A percentile compares a stretch with the other conserved stretches of the same genome.
Evolutionary conservation across 2,797 vertebrate species (phyloP).

Genomic region (Xenopus petersii): DNA sequence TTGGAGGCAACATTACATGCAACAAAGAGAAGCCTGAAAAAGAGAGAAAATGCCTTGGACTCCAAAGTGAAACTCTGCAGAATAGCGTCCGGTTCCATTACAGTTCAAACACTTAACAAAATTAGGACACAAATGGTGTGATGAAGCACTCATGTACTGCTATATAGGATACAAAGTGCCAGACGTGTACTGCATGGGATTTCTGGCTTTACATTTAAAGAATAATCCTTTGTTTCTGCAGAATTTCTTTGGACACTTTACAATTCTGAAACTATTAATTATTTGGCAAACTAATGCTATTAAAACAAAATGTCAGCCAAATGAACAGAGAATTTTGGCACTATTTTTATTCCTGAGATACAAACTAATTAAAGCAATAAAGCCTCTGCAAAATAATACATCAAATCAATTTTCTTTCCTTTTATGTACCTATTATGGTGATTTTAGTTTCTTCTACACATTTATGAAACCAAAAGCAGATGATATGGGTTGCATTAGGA

Average conservation of each 20-base stretch:
- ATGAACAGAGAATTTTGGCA: constrained; percentile 30
- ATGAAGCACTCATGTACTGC: neutral
- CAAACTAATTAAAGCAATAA: constrained; percentile 41
- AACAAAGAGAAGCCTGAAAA: constrained; percentile 16
- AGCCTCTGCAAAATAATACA: constrained; percentile 25
- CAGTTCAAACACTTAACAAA: neutral
- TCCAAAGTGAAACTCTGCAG: too few relatives aligned
- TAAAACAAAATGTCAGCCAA: constrained; percentile 45
- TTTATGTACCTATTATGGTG: too few relatives aligned
- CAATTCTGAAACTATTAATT: constrained; percentile 40
- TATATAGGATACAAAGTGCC: neutral
- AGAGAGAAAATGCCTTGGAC: too few relatives aligned
- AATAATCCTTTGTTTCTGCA: constrained; percentile 30
- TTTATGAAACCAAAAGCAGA: too few relatives aligned
- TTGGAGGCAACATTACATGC: constrained; percentile 1
- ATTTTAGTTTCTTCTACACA: too few relatives aligned
- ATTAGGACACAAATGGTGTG: neutral
- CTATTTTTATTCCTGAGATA: constrained; percentile 13
- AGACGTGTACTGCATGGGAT: constrained; percentile 5
- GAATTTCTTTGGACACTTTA: constrained; percentile 39
- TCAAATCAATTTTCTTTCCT: neutral
- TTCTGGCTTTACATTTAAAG: constrained; percentile 32
- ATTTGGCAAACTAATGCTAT: constrained; percentile 38
- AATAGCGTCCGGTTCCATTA: neutral
- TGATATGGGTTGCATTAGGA: too few relatives aligned